phyloP scores from a whole-genome alignment of 2,113 vertebrate species.

The Gnathonemus echidnorhynchus region DNA sequence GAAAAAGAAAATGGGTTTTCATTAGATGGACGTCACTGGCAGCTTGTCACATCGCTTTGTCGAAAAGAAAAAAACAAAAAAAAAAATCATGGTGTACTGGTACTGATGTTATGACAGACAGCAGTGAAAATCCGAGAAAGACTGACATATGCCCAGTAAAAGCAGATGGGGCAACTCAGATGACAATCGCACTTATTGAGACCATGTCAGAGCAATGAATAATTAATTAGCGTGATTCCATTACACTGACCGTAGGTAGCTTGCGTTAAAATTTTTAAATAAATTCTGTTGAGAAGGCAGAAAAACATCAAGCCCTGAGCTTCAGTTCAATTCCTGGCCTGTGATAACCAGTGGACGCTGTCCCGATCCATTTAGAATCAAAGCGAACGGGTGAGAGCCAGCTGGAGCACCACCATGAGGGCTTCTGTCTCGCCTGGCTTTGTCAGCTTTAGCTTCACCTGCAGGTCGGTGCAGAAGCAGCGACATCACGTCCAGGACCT shows the following conservation, averaged over 20 bases:
- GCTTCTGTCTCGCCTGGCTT: not conserved
- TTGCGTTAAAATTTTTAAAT: not conserved
- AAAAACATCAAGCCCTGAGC: not conserved
- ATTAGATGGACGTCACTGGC: not conserved
- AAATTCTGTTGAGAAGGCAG: not conserved
- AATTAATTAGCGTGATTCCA: conserved; percentile 5
- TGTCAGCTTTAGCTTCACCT: not conserved
- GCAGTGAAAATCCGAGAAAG: not conserved
- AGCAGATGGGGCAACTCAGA: not conserved
- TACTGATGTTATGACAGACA: not conserved
- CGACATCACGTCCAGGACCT: not conserved
- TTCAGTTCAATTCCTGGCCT: not conserved
- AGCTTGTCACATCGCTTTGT: not conserved
- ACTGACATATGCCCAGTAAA: not conserved
- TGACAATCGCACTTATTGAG: not conserved
- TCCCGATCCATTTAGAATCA: not conserved
- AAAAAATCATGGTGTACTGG: not conserved
- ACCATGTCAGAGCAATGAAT: not conserved
- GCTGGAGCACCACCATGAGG: not conserved
- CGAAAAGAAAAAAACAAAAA: not conserved
- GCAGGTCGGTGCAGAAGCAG: not conserved
- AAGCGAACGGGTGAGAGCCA: not conserved
- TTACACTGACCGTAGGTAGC: not conserved
- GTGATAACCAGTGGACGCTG: not conserved
- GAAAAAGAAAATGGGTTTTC: conserved; percentile 42